These are phyloP conservation scores for Dolomedes plantarius DNA, from an alignment of 2,888 invertebrate genomes.

Conservation along the genomic window DNA sequence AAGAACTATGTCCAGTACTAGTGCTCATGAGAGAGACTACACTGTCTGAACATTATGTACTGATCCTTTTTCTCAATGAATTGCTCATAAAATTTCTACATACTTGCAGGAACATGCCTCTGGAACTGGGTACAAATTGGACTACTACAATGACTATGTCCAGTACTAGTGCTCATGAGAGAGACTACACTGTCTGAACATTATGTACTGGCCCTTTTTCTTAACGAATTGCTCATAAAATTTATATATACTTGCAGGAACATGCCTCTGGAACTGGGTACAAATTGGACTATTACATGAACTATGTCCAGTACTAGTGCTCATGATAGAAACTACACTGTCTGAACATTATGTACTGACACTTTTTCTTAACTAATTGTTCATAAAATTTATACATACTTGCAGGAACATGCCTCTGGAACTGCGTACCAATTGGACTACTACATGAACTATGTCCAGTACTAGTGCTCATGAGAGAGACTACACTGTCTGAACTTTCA, in stretches of 20 bases:
- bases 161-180: constrained; percentile 83
- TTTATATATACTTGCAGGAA: constrained; percentile 85
- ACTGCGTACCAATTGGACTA: constrained; percentile 82
- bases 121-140: constrained; percentile 82
- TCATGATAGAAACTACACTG: constrained; percentile 85
- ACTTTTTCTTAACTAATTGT: no score
- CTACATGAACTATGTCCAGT: constrained; percentile 85
- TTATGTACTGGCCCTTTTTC: no score
- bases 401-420: constrained; percentile 86
- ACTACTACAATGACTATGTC: constrained; percentile 85
- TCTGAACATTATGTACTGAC: no score
- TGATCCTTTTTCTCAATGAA: no score
- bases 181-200: constrained; percentile 87
- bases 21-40: constrained; percentile 85
- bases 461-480: constrained; percentile 84
- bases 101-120: constrained; percentile 87
- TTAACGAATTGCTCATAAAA: no score
- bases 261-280: constrained; percentile 82
- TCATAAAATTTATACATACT: no score
- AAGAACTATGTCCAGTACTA: constrained; percentile 85
- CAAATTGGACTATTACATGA: constrained; percentile 85
- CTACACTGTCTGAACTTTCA: constrained; percentile 83
- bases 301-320: constrained; percentile 84
- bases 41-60: no score
- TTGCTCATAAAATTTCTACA: no score